These are phyloP conservation scores for Pseudorhombus dupliciocellatus DNA, from an alignment of 2,113 vertebrate species.

Conservation along the genomic window DNA sequence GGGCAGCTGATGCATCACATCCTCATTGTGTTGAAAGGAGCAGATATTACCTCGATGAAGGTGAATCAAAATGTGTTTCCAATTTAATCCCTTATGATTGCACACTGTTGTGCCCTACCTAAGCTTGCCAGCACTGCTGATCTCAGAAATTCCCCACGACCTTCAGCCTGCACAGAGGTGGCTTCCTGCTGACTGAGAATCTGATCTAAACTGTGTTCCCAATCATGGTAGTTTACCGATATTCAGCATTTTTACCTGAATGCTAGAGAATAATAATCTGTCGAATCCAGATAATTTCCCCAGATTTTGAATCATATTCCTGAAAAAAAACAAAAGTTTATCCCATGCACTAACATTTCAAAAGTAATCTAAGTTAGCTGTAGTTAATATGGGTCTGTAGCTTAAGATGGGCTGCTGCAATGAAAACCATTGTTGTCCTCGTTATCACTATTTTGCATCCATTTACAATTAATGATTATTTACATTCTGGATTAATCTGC, in stretches of 20 bases:
- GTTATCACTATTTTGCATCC: too few relatives aligned
- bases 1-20: conserved; percentile 35
- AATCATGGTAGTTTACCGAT: conserved; percentile 3
- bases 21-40: conserved; percentile 50
- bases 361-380: not conserved
- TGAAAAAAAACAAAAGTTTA: conserved; percentile 17
- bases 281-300: not conserved
- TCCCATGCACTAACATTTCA: not conserved
- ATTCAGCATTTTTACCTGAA: conserved; percentile 2
- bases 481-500: too few relatives aligned
- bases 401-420: not conserved
- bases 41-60: conserved; percentile 58
- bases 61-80: conserved; percentile 64
- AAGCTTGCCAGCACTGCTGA: conserved; percentile 53
- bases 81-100: conserved; percentile 70
- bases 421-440: not conserved
- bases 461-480: too few relatives aligned
- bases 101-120: conserved; percentile 49
- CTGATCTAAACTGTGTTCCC: conserved; percentile 33
- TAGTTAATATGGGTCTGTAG: not conserved
- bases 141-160: conserved; percentile 55
- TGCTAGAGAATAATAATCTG: not conserved
- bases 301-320: conserved; percentile 7
- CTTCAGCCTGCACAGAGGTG: conserved; percentile 41
- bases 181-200: conserved; percentile 27